Conservation (phyloP, 2,797 vertebrate species). For the Falco biarmicus region DNA sequence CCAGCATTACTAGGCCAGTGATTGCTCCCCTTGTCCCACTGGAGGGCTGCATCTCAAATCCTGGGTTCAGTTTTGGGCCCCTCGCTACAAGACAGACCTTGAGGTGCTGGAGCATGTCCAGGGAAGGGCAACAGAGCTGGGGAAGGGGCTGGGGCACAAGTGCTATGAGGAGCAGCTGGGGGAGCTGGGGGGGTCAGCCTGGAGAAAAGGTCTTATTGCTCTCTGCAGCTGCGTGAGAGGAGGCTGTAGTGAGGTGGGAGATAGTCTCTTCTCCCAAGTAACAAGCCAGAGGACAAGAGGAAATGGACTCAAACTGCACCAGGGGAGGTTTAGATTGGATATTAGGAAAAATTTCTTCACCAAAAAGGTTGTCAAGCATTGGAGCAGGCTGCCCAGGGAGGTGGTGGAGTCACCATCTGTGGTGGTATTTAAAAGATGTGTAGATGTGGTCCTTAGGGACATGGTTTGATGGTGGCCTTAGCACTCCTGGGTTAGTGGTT, state of each 20-base stretch:
- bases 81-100: no score
- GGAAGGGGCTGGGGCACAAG: neutral
- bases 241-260: neutral
- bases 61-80: neutral
- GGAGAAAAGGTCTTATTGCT: neutral
- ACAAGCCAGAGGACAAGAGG: neutral
- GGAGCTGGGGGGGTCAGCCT: neutral
- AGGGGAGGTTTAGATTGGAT: neutral
- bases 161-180: neutral
- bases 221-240: neutral
- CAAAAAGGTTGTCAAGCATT: neutral
- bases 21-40: neutral
- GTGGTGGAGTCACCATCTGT: neutral
- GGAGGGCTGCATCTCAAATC: accelerated
- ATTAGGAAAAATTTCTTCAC: neutral
- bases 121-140: neutral
- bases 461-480: neutral
- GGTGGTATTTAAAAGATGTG: neutral
- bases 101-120: neutral
- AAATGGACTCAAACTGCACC: neutral
- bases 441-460: neutral
- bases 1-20: neutral
- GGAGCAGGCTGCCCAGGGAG: neutral
- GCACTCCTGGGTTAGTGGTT: neutral
- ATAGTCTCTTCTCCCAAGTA: neutral